Percentiles rank a stretch among this genome's conserved stretches.
phyloP scores from a whole-genome alignment of 2,797 vertebrate species.

The Myripristis murdjan region DNA sequence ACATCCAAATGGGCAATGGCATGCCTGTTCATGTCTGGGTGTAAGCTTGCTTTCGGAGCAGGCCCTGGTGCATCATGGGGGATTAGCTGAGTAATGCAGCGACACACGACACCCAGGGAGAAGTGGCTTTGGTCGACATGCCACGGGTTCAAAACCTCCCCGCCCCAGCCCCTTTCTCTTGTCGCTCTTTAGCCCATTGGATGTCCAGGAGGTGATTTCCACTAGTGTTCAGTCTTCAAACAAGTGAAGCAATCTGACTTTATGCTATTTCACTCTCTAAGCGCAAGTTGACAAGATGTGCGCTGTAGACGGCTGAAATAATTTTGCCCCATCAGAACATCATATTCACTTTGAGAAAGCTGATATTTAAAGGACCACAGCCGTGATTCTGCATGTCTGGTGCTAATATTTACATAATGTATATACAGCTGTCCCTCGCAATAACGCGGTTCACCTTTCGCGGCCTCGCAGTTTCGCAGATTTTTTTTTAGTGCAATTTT shows the following conservation, averaged over 20 bases:
- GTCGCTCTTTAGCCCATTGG: neutral
- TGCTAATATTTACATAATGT: no score
- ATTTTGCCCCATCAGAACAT: neutral
- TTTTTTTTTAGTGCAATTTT: no score
- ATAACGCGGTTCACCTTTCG: no score
- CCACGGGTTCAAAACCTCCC: no score
- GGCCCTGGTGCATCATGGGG: constrained; percentile 30
- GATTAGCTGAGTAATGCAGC: constrained; percentile 39
- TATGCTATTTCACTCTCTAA: neutral
- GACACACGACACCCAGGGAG: constrained; percentile 46
- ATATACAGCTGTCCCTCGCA: no score
- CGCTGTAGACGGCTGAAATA: neutral
- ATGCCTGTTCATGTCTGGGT: neutral
- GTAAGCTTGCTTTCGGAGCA: constrained; percentile 7
- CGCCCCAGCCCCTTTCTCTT: neutral
- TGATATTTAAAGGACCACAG: neutral
- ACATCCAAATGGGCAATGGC: neutral
- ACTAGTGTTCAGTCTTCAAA: no score
- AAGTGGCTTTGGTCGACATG: constrained; percentile 27
- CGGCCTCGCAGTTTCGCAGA: no score
- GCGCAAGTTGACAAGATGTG: constrained; percentile 1
- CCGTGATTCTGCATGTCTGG: no score
- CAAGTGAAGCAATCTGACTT: no score
- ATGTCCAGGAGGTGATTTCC: no score
- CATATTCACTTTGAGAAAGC: neutral